Base-by-base conservation (phyloP, 2,888 invertebrate species). In the Dysmachus trigonus region DNA sequence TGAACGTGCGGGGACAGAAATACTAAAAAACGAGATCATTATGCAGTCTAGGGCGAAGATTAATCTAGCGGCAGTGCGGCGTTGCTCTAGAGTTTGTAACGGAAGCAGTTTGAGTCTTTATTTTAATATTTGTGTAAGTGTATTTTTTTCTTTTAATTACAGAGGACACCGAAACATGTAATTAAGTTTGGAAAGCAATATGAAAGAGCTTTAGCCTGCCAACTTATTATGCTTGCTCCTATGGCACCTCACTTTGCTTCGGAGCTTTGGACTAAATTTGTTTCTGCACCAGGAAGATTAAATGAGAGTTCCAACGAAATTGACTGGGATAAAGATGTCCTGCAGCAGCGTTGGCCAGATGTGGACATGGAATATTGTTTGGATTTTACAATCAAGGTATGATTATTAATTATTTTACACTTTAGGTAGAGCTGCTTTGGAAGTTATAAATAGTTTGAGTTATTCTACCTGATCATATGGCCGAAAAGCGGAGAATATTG, bases 161-260 rank as follows among this genome's bases (percentile, higher is more conserved):
- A 95, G 93, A 95, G 94, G 89, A 91, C 94, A 3, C 94, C 95
- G 10, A 92, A 94, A 47, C 93, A 94, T 88, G 92, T 95, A 27
- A 92, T 95, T 81, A 94, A 94, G 1, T 93, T 93, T 87, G 95
- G 96, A 90, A 92, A 92, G 85, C 95, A 97, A 89, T 98, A 94
- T 91, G 97, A 98, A 92, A 93, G 95, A 89, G 95, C 97, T 5
- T 92, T 99, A 85, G 96, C 95, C 0, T 93, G 94, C 33, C 95
- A 97, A 89, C 94, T 98, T 85, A 95, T 98, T 88, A 95, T 98
- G 95, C 90, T 98, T 62, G 95, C 97, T 3, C 98, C 98, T 0
- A 94, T 98, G 90, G 96, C 97, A 0, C 99, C 99, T 0, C 96
- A 97, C 92, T 98, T 98, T 92, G 95, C 97, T 41, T 96, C 96